phyloP scores from a whole-genome alignment of 1,140 invertebrate genomes.

The Heliconius himera region DNA sequence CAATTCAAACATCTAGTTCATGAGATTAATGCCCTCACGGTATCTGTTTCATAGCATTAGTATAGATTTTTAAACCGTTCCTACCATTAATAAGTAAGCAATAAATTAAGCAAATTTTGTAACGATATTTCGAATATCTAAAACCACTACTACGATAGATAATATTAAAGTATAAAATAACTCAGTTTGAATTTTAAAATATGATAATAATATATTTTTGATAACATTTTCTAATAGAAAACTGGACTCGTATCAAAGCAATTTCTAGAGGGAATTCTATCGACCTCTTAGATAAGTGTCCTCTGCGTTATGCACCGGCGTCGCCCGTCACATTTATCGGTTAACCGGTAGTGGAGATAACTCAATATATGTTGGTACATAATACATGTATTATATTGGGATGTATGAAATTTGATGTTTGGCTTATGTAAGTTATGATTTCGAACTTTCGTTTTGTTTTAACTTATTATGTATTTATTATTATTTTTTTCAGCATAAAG shows the following conservation, averaged over 20 bases:
- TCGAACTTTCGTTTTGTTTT: neutral
- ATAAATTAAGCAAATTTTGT: too few species aligned
- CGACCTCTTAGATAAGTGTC: slow-evolving; percentile 27
- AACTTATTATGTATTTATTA: neutral
- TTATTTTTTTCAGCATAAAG: too few species aligned
- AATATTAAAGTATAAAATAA: neutral
- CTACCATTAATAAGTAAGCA: too few species aligned
- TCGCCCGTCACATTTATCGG: slow-evolving; percentile 27
- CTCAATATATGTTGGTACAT: slow-evolving; percentile 10
- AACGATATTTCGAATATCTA: neutral
- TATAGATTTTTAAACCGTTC: too few species aligned
- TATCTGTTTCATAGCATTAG: too few species aligned
- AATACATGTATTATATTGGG: neutral
- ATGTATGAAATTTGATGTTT: neutral
- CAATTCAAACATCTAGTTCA: too few species aligned
- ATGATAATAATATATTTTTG: slow-evolving; percentile 22
- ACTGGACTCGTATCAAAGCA: slow-evolving; percentile 20
- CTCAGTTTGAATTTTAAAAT: neutral
- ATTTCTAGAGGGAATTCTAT: slow-evolving; percentile 26
- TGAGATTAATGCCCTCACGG: too few species aligned
- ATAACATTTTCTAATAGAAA: slow-evolving; percentile 21
- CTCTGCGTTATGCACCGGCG: slow-evolving; percentile 25
- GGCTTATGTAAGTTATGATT: neutral
- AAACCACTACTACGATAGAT: neutral
- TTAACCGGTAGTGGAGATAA: slow-evolving; percentile 15